These are phyloP conservation scores for Punctoribates punctum DNA, from an alignment of 2,888 invertebrate species.

Conservation along the genomic window DNA sequence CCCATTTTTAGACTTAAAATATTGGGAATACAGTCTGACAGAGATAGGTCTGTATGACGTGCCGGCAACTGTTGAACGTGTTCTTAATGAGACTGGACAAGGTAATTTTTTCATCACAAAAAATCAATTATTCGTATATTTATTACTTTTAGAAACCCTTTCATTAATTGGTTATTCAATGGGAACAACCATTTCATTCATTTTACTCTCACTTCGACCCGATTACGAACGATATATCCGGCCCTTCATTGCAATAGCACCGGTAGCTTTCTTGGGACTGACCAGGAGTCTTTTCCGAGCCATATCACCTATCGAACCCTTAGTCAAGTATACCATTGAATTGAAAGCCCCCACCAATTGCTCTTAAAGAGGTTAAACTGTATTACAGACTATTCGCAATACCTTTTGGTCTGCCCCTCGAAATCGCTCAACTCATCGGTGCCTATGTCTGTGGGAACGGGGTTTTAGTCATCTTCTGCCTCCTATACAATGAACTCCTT, in stretches of 20 bases:
- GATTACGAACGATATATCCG: neutral
- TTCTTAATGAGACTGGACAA: slow-evolving; percentile 43
- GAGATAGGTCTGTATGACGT: slow-evolving; percentile 29
- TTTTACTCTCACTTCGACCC: slow-evolving; percentile 34
- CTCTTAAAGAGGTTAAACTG: no score
- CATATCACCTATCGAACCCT: neutral
- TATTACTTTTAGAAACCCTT: neutral
- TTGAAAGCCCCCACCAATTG: no score
- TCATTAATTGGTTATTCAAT: slow-evolving; percentile 35
- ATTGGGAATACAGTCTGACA: slow-evolving; percentile 31
- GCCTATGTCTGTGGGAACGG: no score
- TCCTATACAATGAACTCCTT: no score
- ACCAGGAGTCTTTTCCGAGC: neutral
- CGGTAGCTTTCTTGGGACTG: slow-evolving; percentile 23
- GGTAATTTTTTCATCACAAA: slow-evolving; percentile 29
- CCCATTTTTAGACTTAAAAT: slow-evolving; percentile 19
- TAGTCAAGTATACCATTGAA: slow-evolving; percentile 6
- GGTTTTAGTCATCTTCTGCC: no score
- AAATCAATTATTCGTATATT: no score
- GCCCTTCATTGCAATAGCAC: slow-evolving; percentile 40
- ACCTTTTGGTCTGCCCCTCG: no score
- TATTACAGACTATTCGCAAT: no score
- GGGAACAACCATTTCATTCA: slow-evolving; percentile 28
- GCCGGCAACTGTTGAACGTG: neutral
- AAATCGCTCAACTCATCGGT: no score